Percentiles rank a stretch among this genome's conserved stretches.
phyloP scores from a whole-genome alignment of 2,797 vertebrate species.

The Sandelia bainsii region DNA sequence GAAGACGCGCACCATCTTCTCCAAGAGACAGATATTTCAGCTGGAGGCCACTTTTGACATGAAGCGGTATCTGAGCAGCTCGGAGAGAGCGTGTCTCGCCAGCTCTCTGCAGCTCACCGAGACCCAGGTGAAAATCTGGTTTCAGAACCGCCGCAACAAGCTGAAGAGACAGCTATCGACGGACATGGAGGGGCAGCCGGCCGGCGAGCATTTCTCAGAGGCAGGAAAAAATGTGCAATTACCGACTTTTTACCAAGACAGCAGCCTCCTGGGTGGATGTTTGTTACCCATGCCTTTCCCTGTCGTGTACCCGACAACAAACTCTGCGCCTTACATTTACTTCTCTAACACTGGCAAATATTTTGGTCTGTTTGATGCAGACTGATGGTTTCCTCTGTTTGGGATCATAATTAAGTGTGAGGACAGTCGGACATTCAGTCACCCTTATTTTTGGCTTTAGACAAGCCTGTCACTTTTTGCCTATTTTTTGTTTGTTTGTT shows the following conservation, averaged over 20 bases:
- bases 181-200: constrained; percentile 77
- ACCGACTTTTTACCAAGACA: constrained; percentile 86
- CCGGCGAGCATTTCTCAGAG: constrained; percentile 71
- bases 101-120: constrained; percentile 87
- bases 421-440: constrained; percentile 23
- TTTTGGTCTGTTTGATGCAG: constrained; percentile 86
- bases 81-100: constrained; percentile 89
- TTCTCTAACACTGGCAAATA: constrained; percentile 87
- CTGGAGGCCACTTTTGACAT: constrained; percentile 87
- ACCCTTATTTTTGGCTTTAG: not conserved
- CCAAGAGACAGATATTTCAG: constrained; percentile 89
- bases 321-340: constrained; percentile 86
- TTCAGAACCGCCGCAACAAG: constrained; percentile 88
- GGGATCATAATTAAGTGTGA: not conserved
- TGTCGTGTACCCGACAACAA: constrained; percentile 82
- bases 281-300: constrained; percentile 88
- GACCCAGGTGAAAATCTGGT: constrained; percentile 89
- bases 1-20: constrained; percentile 91
- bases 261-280: constrained; percentile 83
- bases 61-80: constrained; percentile 89
- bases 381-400: constrained; percentile 69
- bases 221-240: constrained; percentile 78
- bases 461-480: constrained; percentile 27
- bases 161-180: constrained; percentile 84
- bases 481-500: constrained; percentile 4